phyloP scores from a whole-genome alignment of 2,797 vertebrate species.

The Periophthalmus magnuspinnatus region DNA sequence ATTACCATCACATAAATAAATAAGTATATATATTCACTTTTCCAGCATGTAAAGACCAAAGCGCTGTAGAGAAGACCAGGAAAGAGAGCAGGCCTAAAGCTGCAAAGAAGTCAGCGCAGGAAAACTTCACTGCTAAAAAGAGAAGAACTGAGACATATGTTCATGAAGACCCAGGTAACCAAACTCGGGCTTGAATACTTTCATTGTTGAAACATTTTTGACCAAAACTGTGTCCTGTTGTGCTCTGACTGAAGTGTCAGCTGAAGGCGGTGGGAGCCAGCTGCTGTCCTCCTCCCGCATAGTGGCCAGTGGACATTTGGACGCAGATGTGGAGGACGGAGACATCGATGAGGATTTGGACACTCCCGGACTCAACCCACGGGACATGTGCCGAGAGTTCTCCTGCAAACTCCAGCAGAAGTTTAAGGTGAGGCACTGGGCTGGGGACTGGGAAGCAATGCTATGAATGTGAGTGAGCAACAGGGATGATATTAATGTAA shows the following conservation, averaged over 20 bases:
- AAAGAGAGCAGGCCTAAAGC: constrained; percentile 5
- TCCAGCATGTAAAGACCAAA: constrained; percentile 23
- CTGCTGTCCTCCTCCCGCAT: constrained; percentile 40
- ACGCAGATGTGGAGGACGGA: constrained; percentile 36
- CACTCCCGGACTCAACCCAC: constrained; percentile 58
- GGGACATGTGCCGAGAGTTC: constrained; percentile 78
- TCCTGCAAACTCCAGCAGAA: constrained; percentile 83
- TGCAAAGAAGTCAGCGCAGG: neutral
- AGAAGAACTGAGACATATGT: constrained; percentile 17
- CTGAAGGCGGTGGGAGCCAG: constrained; percentile 40
- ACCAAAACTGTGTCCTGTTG: constrained; percentile 17
- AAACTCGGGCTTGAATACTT: neutral
- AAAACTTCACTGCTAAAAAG: constrained; percentile 17
- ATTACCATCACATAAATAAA: neutral
- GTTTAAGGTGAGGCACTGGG: constrained; percentile 74
- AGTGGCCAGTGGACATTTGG: constrained; percentile 55
- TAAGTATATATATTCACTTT: neutral
- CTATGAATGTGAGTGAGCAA: neutral
- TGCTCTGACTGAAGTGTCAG: constrained; percentile 32
- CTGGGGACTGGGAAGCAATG: neutral
- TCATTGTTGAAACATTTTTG: neutral
- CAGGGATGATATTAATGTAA: neutral
- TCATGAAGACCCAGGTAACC: constrained; percentile 17
- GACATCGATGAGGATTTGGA: constrained; percentile 62
- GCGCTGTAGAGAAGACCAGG: constrained; percentile 41